phyloP scores from a whole-genome alignment of 2,888 invertebrate genomes.

The Danaus chrysippus region DNA sequence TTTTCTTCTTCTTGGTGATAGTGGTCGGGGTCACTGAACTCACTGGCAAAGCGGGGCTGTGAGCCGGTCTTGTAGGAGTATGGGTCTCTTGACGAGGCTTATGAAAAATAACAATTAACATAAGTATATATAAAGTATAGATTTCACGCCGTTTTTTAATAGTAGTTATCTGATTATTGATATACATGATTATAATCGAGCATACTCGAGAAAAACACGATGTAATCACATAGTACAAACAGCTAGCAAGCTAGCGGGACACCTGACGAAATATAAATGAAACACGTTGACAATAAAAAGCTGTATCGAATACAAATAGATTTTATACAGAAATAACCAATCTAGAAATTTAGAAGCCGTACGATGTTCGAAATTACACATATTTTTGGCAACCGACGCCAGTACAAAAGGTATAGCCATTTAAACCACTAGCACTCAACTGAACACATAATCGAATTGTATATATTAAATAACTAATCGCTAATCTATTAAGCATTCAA shows the following conservation, averaged over 20 bases:
- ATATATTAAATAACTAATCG: neutral
- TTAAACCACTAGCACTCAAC: constrained; percentile 19
- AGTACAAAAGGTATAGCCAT: constrained; percentile 27
- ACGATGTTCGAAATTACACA: constrained; percentile 47
- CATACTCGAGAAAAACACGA: constrained; percentile 14
- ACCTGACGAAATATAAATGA: constrained; percentile 31
- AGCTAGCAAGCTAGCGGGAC: constrained; percentile 8
- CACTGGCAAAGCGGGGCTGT: constrained; percentile 64
- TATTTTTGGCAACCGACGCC: constrained; percentile 54
- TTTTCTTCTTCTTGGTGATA: constrained; percentile 49
- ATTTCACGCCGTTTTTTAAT: neutral
- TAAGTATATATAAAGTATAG: constrained; percentile 8
- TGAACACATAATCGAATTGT: neutral
- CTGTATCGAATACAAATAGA: constrained; percentile 33
- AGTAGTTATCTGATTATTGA: no score
- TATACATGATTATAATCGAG: no score
- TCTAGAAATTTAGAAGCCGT: constrained; percentile 44
- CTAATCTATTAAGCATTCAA: constrained; percentile 39
- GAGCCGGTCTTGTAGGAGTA: constrained; percentile 59
- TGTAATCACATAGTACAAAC: neutral
- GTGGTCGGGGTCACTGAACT: constrained; percentile 60
- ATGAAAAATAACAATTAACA: constrained; percentile 22
- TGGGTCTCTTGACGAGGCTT: constrained; percentile 60
- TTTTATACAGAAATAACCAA: constrained; percentile 40
- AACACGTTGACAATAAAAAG: constrained; percentile 35